phyloP scores from a whole-genome alignment of 1,140 invertebrate genomes.

The Macrobrachium nipponense region DNA sequence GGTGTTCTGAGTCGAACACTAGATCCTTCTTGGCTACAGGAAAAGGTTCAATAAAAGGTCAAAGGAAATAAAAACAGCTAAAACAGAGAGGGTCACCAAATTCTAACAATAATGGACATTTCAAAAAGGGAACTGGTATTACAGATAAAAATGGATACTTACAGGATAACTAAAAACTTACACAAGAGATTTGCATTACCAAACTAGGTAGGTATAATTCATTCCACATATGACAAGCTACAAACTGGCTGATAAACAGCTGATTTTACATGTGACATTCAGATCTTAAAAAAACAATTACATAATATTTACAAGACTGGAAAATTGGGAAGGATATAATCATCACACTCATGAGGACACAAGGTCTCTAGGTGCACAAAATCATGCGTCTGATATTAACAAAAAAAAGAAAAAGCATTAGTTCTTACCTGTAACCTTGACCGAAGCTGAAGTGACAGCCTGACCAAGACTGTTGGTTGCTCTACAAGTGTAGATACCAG shows the following conservation, averaged over 20 bases:
- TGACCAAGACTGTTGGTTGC: constrained; percentile 92
- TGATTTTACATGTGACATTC: background rate
- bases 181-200: too few relatives aligned
- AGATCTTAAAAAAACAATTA: background rate
- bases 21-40: constrained; percentile 83
- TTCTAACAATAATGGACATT: background rate
- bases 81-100: background rate
- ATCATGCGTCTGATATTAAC: constrained; percentile 3
- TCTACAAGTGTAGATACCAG: constrained; percentile 94
- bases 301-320: constrained; percentile 4
- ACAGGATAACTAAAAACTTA: too few relatives aligned
- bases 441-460: constrained; percentile 91
- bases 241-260: background rate
- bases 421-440: constrained; percentile 78
- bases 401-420: background rate
- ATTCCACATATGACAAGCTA: background rate
- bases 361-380: background rate
- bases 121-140: constrained; percentile 4
- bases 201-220: too few relatives aligned
- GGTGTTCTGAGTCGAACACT: constrained; percentile 86
- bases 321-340: background rate
- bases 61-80: background rate
- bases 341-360: background rate
- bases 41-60: constrained; percentile 49
- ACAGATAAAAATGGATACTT: background rate